Evolutionary conservation across 64 coral and sea anemone genomes (phyloP).

Genomic region (Astreopora myriophthalma): DNA sequence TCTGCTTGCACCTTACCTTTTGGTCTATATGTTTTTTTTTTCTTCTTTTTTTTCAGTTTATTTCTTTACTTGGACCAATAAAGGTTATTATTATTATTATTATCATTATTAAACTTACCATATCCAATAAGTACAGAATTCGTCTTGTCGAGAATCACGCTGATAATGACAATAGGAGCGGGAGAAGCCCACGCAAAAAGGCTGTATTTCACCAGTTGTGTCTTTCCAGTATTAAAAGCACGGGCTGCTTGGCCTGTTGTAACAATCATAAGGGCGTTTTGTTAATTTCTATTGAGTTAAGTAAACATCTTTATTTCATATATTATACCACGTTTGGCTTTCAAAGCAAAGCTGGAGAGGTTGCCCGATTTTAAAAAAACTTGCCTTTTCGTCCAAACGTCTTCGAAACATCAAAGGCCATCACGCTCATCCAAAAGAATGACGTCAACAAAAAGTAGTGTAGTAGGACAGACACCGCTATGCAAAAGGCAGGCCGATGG

Average conservation of each 20-base stretch:
- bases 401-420: slow-evolving; percentile 20
- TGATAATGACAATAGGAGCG: not conserved
- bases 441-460: slow-evolving; percentile 24
- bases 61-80: too few relatives aligned
- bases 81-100: not conserved
- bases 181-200: not conserved
- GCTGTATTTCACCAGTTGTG: not conserved
- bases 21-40: too few relatives aligned
- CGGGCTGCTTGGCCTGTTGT: not conserved
- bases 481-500: not conserved
- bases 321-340: too few relatives aligned
- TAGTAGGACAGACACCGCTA: not conserved
- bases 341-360: too few relatives aligned
- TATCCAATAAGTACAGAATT: not conserved
- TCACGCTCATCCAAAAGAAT: slow-evolving; percentile 24
- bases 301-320: too few relatives aligned
- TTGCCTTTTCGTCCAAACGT: slow-evolving; percentile 11
- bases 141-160: not conserved
- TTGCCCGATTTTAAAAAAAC: too few relatives aligned
- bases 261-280: too few relatives aligned
- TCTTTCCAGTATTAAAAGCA: not conserved
- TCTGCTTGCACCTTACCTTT: too few relatives aligned
- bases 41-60: too few relatives aligned
- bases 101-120: not conserved
- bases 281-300: too few relatives aligned